Conservation (phyloP, 2,797 vertebrate species). For the Pelochelys cantorii region DNA sequence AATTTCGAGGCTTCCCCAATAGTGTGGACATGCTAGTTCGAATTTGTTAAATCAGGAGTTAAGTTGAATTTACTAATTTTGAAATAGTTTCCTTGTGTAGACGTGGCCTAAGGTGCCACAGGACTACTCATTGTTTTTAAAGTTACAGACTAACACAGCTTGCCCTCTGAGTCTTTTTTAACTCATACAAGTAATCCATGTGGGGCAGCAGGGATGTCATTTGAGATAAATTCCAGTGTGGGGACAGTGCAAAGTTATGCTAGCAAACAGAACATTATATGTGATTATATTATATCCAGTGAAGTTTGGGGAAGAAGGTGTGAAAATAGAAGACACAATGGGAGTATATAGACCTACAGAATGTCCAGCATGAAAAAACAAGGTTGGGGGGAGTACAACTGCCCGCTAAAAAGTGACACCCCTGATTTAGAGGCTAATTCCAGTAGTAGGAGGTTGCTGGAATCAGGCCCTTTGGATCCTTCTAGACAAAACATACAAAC, state of each 20-base stretch:
- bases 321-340: not conserved
- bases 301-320: not conserved
- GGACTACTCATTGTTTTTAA: too few species aligned
- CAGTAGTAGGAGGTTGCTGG: not conserved
- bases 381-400: not conserved
- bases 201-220: not conserved
- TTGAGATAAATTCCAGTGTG: not conserved
- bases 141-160: too few species aligned
- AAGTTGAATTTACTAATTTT: too few species aligned
- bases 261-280: not conserved
- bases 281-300: not conserved
- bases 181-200: not conserved
- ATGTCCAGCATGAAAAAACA: not conserved
- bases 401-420: not conserved
- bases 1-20: too few species aligned
- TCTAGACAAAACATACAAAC: not conserved
- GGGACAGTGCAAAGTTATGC: not conserved
- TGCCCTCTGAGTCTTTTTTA: too few species aligned
- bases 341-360: not conserved
- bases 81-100: too few species aligned
- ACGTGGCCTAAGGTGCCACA: too few species aligned
- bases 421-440: not conserved
- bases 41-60: too few species aligned
- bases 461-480: not conserved
- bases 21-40: too few species aligned